Percentiles rank a stretch among this genome's conserved stretches.
Conservation (phyloP, 2,797 vertebrate species). For the Sebastes alutus region DNA sequence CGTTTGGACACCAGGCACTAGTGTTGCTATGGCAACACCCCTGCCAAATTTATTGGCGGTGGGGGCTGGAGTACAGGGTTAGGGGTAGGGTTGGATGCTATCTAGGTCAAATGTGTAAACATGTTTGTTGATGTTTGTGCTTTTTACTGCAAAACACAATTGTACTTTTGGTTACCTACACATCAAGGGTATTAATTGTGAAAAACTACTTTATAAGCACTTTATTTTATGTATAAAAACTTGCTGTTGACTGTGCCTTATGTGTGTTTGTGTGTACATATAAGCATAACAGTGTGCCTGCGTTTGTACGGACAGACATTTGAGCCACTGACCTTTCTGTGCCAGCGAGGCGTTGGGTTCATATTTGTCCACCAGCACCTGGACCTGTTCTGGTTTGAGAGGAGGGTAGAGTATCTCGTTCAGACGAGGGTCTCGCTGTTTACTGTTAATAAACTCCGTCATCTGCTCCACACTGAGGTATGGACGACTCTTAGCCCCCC, state of each 20-base stretch:
- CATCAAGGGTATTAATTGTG: neutral
- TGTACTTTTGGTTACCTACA: neutral
- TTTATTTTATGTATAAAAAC: neutral
- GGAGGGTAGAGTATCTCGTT: slow-evolving; percentile 98
- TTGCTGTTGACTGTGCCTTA: neutral
- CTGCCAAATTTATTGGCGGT: slow-evolving; percentile 36
- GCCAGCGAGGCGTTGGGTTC: slow-evolving; percentile 89
- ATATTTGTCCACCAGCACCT: slow-evolving; percentile 95
- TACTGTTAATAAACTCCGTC: slow-evolving; percentile 96
- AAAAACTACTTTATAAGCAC: neutral
- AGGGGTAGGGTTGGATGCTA: neutral
- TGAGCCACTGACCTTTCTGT: slow-evolving; percentile 88
- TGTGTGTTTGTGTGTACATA: slow-evolving; percentile 1
- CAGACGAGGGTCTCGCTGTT: slow-evolving; percentile 94
- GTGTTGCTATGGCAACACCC: slow-evolving; percentile 59
- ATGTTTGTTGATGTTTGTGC: neutral
- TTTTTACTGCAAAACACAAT: neutral
- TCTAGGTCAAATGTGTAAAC: neutral
- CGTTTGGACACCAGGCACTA: slow-evolving; percentile 21
- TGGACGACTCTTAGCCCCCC: slow-evolving; percentile 93
- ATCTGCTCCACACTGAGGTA: slow-evolving; percentile 96
- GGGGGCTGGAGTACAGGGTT: neutral
- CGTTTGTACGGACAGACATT: slow-evolving; percentile 10
- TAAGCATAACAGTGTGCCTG: neutral
- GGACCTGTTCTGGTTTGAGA: slow-evolving; percentile 94